Base-by-base conservation (phyloP, 1,140 invertebrate species). In the Tetramorium simillimum region DNA sequence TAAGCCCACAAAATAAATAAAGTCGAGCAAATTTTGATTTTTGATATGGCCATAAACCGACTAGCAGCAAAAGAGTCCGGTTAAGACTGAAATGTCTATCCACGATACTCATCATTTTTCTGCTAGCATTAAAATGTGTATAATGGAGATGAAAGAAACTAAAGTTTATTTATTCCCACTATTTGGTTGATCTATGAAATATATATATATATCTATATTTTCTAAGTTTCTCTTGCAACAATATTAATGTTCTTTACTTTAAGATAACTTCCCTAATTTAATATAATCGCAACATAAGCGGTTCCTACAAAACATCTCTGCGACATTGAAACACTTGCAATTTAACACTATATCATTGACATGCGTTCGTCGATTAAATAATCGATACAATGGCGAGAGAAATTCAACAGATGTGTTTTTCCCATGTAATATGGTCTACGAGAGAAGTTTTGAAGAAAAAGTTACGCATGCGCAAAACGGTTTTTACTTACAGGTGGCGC, bases 21-120 rank as follows among this genome's bases (percentile, higher is more conserved):
- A 77, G 2, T n/a, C 37, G 43, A 9, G 43, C 9, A 37, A 75
- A 3, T 16, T 7, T 76, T 0, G 72, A 24, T 40, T 40, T 56
- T 24, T 76, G 0, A 10, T 76, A 58, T 60, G 73, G 73, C 73
- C 53, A 76, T 10, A 76, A 28, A 24, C 73, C 73, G 43, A 76
- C 4, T 5, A 9, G 4, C 7, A 43, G 2, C 7, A 76, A 10
- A 4, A 76, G 37, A 76, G 9, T 76, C 10, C 53, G 12, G 12
- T 58, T 76, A 0, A 76, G 16, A 76, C 3, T 76, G 9, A 76
- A 76, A 60, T 60, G 43, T 1, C 3, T 33, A 43, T 24, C 10
- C 12, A 16, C 16, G 21, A 46, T 28, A 28, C 24, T 28, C 24
- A 1, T 70, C 67, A 49, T 70, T 3, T 70, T 21, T 69, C 1